These are phyloP conservation scores for Eupithecia tripunctaria DNA, from an alignment of 2,888 invertebrate genomes.

Conservation along the genomic window DNA sequence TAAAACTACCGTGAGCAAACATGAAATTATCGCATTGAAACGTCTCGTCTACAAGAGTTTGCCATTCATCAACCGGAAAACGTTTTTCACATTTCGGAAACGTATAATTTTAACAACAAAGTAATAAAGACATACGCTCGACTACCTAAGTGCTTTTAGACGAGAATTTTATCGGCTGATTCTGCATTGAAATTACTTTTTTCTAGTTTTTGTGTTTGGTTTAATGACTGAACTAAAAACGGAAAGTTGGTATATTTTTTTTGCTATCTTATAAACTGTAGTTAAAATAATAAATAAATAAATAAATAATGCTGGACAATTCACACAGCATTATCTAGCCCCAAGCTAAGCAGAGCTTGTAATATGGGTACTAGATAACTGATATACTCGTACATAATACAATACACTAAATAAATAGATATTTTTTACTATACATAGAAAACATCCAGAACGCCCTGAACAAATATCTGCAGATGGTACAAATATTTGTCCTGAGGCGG, in stretches of 20 bases:
- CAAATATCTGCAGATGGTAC: too few relatives aligned
- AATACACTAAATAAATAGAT: too few relatives aligned
- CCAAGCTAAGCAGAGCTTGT: too few relatives aligned
- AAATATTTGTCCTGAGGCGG: too few relatives aligned
- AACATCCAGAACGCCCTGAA: too few relatives aligned
- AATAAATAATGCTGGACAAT: too few relatives aligned
- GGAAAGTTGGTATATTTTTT: neutral
- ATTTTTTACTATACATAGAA: too few relatives aligned
- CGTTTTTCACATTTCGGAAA: constrained; percentile 34
- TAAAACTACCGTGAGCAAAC: constrained; percentile 1
- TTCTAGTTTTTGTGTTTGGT: neutral
- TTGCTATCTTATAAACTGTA: neutral
- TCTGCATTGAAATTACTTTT: neutral
- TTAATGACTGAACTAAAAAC: neutral
- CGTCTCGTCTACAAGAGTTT: neutral
- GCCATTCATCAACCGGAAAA: neutral
- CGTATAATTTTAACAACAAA: constrained; percentile 24
- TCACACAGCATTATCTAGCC: too few relatives aligned
- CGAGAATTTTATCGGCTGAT: constrained; percentile 22
- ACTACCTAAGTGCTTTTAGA: constrained; percentile 34
- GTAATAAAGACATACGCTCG: constrained; percentile 35
- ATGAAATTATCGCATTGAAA: neutral
- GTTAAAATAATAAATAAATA: too few relatives aligned
- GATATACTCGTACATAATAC: too few relatives aligned
- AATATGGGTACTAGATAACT: too few relatives aligned